Base-by-base conservation (phyloP, 1,140 invertebrate genomes). In the Hestina assimilis region DNA sequence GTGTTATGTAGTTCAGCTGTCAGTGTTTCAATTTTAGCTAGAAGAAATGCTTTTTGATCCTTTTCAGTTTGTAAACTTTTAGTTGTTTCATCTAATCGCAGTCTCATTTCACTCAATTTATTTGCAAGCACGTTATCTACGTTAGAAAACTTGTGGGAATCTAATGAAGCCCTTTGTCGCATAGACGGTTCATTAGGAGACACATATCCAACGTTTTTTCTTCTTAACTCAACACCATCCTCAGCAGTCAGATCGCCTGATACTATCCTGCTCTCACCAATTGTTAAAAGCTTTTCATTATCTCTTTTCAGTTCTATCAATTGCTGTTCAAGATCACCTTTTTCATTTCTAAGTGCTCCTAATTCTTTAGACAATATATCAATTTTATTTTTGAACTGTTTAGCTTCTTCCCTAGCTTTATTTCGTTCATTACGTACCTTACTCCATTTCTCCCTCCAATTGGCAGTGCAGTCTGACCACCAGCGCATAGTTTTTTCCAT, bases 401-500 rank as follows among this genome's bases (percentile, higher is more conserved):
- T 95, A 2, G 93, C 91, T 84, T 98, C 96, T 72, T 98, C 96
- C 26, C 96, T 84, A 0, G 96, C 94, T 83, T 96, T 94, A 72
- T 97, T 97, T 12, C 95, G 90, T 87, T 97, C 95, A 33, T 69
- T 85, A 24, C 85, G 75, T 24, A 95, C 95, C 89, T 98, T 98
- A 83, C 95, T 97, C 98, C 97, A 99, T 79, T 99, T 99, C 82
- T 98, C 96, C 5, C 97, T 90, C 89, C 91, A 92, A 63, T 91
- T 91, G n/a, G 90, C 90, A 1, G 91, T 91, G 63, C 91, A 92
- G 57, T 91, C 90, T 0, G 97, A 98, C 97, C 97, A 99, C 97
- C 97, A 99, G 45, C 96, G 90, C 96, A 99, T 99, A 0, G 98
- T 99, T 88, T 99, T 99, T 80, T 99, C 97, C 97, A 99, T 99